Conservation (phyloP, 2,888 invertebrate species). For the Cheilosia pagana region DNA sequence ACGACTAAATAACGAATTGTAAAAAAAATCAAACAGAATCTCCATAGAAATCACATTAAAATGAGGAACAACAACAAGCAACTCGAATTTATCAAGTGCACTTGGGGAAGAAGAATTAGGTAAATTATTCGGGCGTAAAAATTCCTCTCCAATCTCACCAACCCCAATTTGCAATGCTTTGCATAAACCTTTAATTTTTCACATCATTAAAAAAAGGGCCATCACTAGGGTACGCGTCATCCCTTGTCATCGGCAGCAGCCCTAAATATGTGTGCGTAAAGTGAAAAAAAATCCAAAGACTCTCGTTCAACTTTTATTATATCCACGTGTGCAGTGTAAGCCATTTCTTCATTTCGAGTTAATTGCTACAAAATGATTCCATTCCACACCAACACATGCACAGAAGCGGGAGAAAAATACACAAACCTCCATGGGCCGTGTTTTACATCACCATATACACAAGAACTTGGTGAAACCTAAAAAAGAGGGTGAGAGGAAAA, state of each 20-base stretch:
- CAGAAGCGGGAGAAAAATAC: conserved; percentile 1
- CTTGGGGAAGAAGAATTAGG: conserved; percentile 34
- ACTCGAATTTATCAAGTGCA: conserved; percentile 64
- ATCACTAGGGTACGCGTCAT: conserved; percentile 34
- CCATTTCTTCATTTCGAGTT: conserved; percentile 57
- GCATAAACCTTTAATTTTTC: conserved; percentile 68
- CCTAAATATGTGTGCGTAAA: neutral
- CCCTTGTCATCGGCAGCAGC: conserved; percentile 5
- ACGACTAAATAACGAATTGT: no score
- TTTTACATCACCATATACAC: conserved; percentile 34
- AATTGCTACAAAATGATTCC: conserved; percentile 61
- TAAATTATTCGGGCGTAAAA: conserved; percentile 63
- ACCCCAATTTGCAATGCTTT: conserved; percentile 63
- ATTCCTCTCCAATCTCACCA: conserved; percentile 45
- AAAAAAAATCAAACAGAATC: conserved; percentile 1
- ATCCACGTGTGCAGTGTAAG: conserved; percentile 9
- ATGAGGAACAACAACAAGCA: conserved; percentile 17
- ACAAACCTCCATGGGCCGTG: conserved; percentile 39
- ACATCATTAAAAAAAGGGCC: conserved; percentile 56
- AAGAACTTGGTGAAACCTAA: conserved; percentile 2
- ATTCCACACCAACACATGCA: neutral
- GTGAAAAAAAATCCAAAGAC: conserved; percentile 13
- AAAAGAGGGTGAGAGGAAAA: neutral
- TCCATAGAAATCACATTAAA: conserved; percentile 8
- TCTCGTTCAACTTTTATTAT: conserved; percentile 52